phyloP scores from a whole-genome alignment of 2,888 invertebrate genomes.

The Busseola fusca region DNA sequence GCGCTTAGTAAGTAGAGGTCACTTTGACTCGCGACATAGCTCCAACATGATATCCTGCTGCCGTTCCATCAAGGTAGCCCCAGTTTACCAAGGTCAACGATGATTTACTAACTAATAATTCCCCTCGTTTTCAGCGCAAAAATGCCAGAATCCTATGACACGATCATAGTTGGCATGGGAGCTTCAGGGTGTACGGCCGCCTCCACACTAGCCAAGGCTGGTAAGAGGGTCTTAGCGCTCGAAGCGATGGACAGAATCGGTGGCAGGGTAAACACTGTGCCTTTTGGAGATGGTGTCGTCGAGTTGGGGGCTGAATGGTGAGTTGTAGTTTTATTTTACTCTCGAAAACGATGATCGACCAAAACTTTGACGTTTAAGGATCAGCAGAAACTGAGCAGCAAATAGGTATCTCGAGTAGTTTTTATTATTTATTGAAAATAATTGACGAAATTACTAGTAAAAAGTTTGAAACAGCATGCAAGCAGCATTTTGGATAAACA shows the following conservation, averaged over 20 bases:
- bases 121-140: slow-evolving; percentile 55
- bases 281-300: slow-evolving; percentile 77
- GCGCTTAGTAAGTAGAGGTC: too few species aligned
- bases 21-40: too few species aligned
- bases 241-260: slow-evolving; percentile 79
- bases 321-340: slow-evolving; percentile 34
- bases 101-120: slow-evolving; percentile 2
- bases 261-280: slow-evolving; percentile 78
- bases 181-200: slow-evolving; percentile 77
- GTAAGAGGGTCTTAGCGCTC: slow-evolving; percentile 74
- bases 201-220: slow-evolving; percentile 71
- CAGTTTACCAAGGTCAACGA: too few species aligned
- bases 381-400: not conserved
- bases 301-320: slow-evolving; percentile 84
- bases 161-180: slow-evolving; percentile 79
- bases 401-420: not conserved
- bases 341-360: not conserved
- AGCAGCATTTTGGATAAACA: too few species aligned
- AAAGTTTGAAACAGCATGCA: too few species aligned
- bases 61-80: too few species aligned
- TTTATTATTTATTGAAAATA: too few species aligned
- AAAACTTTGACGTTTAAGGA: not conserved
- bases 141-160: slow-evolving; percentile 71
- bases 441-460: too few species aligned
- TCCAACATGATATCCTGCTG: too few species aligned